Percentiles rank a stretch among this genome's conserved stretches.
Conservation (phyloP, 2,113 vertebrate genomes). For the Ahaetulla prasina region DNA sequence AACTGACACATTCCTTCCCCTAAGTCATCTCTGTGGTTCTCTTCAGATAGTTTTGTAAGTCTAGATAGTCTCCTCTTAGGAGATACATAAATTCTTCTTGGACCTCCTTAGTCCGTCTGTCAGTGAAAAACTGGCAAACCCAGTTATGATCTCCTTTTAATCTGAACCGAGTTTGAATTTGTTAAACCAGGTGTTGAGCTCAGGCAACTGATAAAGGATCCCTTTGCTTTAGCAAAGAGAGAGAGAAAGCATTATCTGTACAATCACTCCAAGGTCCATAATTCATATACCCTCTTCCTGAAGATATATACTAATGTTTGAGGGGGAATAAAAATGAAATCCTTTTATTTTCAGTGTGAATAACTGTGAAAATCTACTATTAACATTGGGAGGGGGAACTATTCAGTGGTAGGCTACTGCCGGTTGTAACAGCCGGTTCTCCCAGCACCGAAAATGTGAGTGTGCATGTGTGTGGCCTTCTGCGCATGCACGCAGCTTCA, state of each 20-base stretch:
- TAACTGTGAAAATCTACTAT: neutral
- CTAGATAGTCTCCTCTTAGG: neutral
- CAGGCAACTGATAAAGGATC: neutral
- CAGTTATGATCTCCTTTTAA: neutral
- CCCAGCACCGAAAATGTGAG: no score
- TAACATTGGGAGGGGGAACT: slow-evolving; percentile 37
- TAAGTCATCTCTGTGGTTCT: neutral
- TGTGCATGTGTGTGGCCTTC: no score
- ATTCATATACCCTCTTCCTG: neutral
- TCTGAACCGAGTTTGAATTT: neutral
- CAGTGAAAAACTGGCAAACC: neutral
- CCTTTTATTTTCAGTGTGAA: neutral
- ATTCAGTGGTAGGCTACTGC: neutral
- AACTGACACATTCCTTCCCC: neutral
- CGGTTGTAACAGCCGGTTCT: no score
- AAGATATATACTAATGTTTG: neutral
- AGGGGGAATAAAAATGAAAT: neutral
- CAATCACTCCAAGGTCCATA: neutral
- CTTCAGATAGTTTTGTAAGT: neutral
- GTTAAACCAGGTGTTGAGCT: neutral
- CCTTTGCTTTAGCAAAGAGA: neutral
- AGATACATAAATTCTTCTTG: neutral
- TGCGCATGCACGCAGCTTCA: no score
- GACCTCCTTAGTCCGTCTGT: neutral
- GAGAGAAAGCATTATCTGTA: neutral